Evolutionary conservation across 2,113 vertebrate species (phyloP).

Genomic region (Anthoscopus minutus): DNA sequence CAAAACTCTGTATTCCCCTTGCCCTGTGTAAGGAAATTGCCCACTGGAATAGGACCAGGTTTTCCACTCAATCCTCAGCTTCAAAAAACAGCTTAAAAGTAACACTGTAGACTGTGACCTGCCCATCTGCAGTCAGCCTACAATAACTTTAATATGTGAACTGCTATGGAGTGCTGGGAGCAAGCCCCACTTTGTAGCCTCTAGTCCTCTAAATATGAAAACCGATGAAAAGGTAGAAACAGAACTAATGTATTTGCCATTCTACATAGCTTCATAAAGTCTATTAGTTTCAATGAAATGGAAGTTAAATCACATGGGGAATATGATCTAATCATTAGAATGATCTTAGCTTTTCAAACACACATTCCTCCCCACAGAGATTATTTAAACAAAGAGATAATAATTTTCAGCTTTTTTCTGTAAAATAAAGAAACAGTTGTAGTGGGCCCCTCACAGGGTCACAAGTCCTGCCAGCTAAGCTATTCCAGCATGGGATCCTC

Average conservation of each 20-base stretch:
- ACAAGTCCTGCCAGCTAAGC: not conserved
- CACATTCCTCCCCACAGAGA: not conserved
- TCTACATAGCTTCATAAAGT: not conserved
- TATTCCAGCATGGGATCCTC: not conserved
- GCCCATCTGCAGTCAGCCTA: not conserved
- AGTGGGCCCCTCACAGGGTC: not conserved
- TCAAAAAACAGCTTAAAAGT: not conserved
- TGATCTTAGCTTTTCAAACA: not conserved
- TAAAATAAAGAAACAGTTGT: not conserved
- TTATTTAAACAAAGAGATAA: not conserved
- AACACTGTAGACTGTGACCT: not conserved
- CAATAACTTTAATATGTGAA: not conserved
- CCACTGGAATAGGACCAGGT: not conserved
- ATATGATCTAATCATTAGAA: not conserved
- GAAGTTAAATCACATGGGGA: not conserved
- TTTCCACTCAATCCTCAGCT: not conserved
- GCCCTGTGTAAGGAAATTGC: not conserved
- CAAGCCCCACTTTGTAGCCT: not conserved
- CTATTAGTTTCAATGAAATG: not conserved
- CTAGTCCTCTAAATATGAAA: not conserved
- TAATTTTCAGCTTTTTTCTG: not conserved
- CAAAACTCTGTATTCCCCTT: not conserved
- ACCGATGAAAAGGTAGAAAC: not conserved
- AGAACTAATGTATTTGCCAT: not conserved
- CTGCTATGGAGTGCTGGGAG: not conserved